Conservation (phyloP, 2,888 invertebrate genomes). For the Euplexia lucipara region DNA sequence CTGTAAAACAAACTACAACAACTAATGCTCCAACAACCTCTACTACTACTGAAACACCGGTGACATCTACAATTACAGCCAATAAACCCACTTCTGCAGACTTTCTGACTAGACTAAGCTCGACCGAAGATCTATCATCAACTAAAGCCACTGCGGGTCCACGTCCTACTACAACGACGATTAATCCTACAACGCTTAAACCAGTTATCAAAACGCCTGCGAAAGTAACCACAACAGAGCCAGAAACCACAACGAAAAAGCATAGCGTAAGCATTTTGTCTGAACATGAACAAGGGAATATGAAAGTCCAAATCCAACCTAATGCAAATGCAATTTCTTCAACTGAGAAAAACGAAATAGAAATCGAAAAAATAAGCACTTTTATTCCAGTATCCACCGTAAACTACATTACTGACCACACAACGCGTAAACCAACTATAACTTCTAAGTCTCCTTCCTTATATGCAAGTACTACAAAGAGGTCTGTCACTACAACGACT, state of each 20-base stretch:
- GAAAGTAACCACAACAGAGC: slow-evolving; percentile 60
- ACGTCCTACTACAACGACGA: slow-evolving; percentile 45
- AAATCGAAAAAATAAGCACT: slow-evolving; percentile 80
- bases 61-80: slow-evolving; percentile 51
- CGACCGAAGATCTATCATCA: slow-evolving; percentile 13
- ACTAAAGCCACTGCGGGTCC: slow-evolving; percentile 35
- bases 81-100: slow-evolving; percentile 39
- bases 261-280: slow-evolving; percentile 60
- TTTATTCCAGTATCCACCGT: slow-evolving; percentile 80
- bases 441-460: slow-evolving; percentile 65
- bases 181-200: slow-evolving; percentile 53
- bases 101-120: slow-evolving; percentile 45
- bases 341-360: slow-evolving; percentile 70
- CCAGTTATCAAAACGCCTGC: slow-evolving; percentile 54
- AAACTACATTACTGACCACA: slow-evolving; percentile 75
- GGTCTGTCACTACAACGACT: slow-evolving; percentile 53
- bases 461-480: slow-evolving; percentile 57
- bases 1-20: slow-evolving; percentile 38
- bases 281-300: slow-evolving; percentile 54
- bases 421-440: slow-evolving; percentile 69
- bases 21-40: slow-evolving; percentile 54
- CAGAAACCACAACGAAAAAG: slow-evolving; percentile 60
- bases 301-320: slow-evolving; percentile 60
- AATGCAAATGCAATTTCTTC: slow-evolving; percentile 63
- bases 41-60: slow-evolving; percentile 48